Conservation (phyloP, 1,140 invertebrate genomes). For the Heliconius eleuchia region DNA sequence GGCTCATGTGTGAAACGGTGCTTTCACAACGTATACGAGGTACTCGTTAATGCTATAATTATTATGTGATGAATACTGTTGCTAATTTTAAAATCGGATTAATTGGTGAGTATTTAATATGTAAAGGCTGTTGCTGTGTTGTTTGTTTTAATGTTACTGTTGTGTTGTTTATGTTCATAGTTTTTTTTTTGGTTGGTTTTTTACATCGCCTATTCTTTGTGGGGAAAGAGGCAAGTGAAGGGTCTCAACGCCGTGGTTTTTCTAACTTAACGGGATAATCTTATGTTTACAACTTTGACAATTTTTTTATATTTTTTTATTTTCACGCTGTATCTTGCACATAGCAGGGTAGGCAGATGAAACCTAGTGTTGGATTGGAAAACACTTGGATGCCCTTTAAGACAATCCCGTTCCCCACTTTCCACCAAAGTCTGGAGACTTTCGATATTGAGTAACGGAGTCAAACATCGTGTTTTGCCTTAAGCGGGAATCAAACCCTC, state of each 20-base stretch:
- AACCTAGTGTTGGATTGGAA: no score
- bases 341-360: no score
- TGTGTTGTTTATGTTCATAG: not conserved
- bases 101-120: constrained; percentile 10
- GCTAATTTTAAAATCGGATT: constrained; percentile 24
- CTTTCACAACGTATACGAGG: constrained; percentile 24
- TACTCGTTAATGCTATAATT: constrained; percentile 35
- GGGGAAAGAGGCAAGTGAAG: not conserved
- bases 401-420: no score
- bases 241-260: not conserved
- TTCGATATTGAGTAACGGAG: no score
- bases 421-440: no score
- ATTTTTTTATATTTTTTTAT: no score
- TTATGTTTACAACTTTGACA: no score
- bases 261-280: not conserved
- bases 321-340: no score
- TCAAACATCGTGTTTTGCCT: no score
- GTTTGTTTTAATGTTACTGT: constrained; percentile 5
- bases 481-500: no score
- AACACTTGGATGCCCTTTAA: no score
- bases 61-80: constrained; percentile 32
- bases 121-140: constrained; percentile 9
- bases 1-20: constrained; percentile 31
- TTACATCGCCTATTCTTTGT: not conserved
- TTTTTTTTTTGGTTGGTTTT: not conserved